Conservation (phyloP, 2,113 vertebrate species). For the Mohoua ochrocephala region DNA sequence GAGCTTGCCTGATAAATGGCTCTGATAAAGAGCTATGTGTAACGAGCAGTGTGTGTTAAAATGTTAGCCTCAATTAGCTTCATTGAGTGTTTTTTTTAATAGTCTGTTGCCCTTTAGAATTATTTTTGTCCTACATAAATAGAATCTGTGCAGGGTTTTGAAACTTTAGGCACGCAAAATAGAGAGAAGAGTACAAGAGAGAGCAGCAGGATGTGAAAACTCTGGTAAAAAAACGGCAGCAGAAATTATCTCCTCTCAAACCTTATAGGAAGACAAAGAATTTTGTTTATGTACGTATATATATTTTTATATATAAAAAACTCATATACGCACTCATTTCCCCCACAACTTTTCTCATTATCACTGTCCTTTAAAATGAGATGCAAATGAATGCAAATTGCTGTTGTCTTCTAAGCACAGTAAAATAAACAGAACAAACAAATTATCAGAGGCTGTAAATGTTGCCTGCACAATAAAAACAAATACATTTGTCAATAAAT, state of each 20-base stretch:
- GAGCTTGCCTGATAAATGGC: neutral
- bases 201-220: neutral
- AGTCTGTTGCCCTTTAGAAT: neutral
- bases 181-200: neutral
- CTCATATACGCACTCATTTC: neutral
- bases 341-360: neutral
- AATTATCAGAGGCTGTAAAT: neutral
- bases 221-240: neutral
- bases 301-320: neutral
- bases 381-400: neutral
- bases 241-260: neutral
- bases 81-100: neutral
- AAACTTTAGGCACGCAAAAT: neutral
- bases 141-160: neutral
- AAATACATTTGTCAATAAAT: neutral
- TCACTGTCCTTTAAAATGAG: neutral
- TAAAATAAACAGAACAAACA: neutral
- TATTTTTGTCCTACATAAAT: neutral
- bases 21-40: neutral
- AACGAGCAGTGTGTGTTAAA: neutral
- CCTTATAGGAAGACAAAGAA: neutral
- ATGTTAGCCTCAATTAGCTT: neutral
- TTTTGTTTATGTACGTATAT: neutral
- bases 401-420: neutral
- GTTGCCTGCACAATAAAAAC: neutral